Evolutionary conservation across 2,113 vertebrate species (phyloP), one percentile per base, ranked within the genome.

Genomic region (Brachypodius melanocephalos): DNA sequence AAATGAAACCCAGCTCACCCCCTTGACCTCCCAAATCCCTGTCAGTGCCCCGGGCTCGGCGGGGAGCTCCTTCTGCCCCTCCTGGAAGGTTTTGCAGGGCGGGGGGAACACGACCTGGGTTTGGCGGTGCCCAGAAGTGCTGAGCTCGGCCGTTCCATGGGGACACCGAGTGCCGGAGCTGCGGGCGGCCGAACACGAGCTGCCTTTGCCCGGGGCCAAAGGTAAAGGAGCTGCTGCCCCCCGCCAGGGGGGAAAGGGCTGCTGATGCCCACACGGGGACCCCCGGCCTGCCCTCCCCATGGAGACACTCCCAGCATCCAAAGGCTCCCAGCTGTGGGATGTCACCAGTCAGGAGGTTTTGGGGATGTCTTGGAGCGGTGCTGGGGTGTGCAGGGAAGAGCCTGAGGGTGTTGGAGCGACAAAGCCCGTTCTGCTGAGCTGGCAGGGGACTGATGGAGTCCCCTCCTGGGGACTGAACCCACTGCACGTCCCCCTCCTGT

Each of bases 1-100:
- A 95, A 95, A 97, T 97, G 91, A 97, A 97, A 94, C 40, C 10
- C 6, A 1, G 5, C 6, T 12, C 59, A 43, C n/a, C 57, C 57
- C 16, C 1, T 4, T 5, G 75, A 88, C 89, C 94, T 94, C 71
- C 72, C 80, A 76, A 49, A 93, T 43, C 93, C 24, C 9, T 20
- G 45, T 45, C 9, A 10, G 19, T 45, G 0, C 79, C 96, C 94
- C 12, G 49, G 43, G 34, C 92, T 90, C 77, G 38, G 69, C 73
- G 26, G 24, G 24, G 52, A 17, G 29, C 29, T 21, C 5, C 42
- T 17, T 17, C 38, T 87, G 80, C 17, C 59, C 73, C 69, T 49
- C 49, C 61, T 15, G 55, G 36, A 48, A 69, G 61, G 9, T 55
- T 61, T 45, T 40, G 11, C 29, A 21, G 74, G 22, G 2, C 20